A percentile compares a stretch with the other conserved stretches of the same genome.
phyloP scores from a whole-genome alignment of 2,797 vertebrate species.

The Micrastur ruficollis region DNA sequence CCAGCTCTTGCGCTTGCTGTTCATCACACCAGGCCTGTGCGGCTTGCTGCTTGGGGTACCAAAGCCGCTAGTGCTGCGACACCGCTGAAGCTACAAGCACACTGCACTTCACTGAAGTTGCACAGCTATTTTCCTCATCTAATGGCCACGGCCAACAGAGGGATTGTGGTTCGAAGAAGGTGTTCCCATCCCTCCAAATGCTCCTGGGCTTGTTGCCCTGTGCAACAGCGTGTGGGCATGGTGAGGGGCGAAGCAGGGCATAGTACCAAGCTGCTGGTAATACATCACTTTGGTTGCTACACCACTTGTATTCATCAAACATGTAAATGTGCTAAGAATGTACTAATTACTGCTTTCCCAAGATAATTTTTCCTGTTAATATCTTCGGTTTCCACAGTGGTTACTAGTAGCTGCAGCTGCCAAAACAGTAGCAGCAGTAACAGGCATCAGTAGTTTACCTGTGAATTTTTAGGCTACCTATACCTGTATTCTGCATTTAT shows the following conservation, averaged over 20 bases:
- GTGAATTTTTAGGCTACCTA: neutral
- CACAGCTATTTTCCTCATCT: neutral
- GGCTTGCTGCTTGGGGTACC: neutral
- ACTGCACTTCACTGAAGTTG: neutral
- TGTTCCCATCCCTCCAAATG: neutral
- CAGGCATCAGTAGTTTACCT: neutral
- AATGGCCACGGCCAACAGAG: neutral
- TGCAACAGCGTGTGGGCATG: neutral
- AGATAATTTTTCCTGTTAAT: neutral
- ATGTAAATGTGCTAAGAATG: neutral
- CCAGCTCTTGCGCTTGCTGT: neutral
- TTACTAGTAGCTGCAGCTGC: neutral
- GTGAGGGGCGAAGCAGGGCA: neutral
- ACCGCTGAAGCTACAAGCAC: neutral
- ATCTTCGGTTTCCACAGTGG: neutral
- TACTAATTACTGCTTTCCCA: neutral
- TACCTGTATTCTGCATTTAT: neutral
- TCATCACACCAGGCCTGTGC: rapidly evolving
- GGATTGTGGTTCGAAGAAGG: neutral
- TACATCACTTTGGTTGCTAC: neutral
- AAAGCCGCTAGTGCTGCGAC: neutral
- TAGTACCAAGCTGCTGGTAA: neutral
- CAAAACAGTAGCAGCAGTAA: neutral
- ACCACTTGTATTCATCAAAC: neutral
- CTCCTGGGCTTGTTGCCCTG: neutral